Conservation (phyloP, 2,888 invertebrate genomes). For the Volucella bombylans region DNA sequence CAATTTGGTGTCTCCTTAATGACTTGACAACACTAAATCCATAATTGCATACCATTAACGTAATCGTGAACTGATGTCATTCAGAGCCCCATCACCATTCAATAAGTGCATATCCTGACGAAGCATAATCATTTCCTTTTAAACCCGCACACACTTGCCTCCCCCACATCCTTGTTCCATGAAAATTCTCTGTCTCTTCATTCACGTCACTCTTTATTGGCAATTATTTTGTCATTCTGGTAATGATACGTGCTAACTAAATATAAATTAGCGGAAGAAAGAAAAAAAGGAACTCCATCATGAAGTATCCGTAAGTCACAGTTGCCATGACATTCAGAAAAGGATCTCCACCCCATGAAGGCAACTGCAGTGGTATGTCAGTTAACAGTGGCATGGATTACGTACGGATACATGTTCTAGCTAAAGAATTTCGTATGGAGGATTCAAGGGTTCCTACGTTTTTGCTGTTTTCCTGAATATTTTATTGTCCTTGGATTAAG, state of each 20-base stretch:
- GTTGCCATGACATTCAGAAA: conserved; percentile 67
- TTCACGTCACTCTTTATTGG: conserved; percentile 64
- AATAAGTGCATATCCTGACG: neutral
- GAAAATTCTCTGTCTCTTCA: neutral
- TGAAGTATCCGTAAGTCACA: conserved; percentile 44
- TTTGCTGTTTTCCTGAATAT: conserved; percentile 57
- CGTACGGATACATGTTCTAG: conserved; percentile 23
- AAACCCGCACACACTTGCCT: conserved; percentile 9
- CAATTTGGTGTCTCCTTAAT: too few relatives aligned
- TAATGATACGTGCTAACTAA: conserved; percentile 74
- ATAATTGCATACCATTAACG: too few relatives aligned
- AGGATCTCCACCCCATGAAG: conserved; percentile 34
- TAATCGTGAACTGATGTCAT: neutral
- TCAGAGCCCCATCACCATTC: neutral
- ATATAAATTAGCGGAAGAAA: conserved; percentile 67
- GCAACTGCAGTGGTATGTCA: conserved; percentile 33
- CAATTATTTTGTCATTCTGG: conserved; percentile 73
- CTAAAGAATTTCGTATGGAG: too few relatives aligned
- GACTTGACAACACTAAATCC: too few relatives aligned
- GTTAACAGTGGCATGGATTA: conserved; percentile 29
- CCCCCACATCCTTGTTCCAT: neutral
- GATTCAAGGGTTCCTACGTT: neutral
- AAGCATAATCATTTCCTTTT: conserved; percentile 22
- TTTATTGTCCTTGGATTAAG: conserved; percentile 74
- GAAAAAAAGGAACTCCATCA: conserved; percentile 16